A percentile compares a stretch with the other conserved stretches of the same genome.
Evolutionary conservation across 23 tunicate genomes (phyloP).

Genomic region (Corella eumyota): DNA sequence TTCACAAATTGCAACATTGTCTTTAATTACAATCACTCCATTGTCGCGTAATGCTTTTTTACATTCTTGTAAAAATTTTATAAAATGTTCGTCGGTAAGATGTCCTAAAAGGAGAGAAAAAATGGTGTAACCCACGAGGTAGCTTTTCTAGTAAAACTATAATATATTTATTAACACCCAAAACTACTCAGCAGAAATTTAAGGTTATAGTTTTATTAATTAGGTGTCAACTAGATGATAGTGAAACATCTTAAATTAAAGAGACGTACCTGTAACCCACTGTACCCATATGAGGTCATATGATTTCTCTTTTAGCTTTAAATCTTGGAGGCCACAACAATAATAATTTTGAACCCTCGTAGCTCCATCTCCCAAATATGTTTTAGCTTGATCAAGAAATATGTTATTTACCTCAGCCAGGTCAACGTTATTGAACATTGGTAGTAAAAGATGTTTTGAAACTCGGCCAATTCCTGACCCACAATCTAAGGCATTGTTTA

Average conservation of each 20-base stretch:
- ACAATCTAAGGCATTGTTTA: conserved; percentile 63
- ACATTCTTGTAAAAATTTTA: conserved; percentile 38
- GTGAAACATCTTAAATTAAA: too few species aligned
- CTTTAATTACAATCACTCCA: conserved; percentile 78
- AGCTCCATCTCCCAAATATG: conserved; percentile 33
- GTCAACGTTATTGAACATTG: conserved; percentile 65
- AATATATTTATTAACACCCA: too few species aligned
- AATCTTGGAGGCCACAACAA: conserved; percentile 73
- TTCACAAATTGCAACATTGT: conserved; percentile 42
- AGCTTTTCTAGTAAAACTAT: too few species aligned
- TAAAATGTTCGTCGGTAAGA: conserved; percentile 77
- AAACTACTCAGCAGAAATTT: too few species aligned
- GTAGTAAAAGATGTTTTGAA: conserved; percentile 53
- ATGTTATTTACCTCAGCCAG: conserved; percentile 58
- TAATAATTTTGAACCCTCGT: conserved; percentile 44
- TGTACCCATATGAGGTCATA: conserved; percentile 88
- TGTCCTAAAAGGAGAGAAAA: conserved; percentile 42
- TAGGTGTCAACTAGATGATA: too few species aligned
- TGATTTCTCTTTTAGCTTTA: conserved; percentile 15
- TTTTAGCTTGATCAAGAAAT: conserved; percentile 50
- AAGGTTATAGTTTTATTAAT: too few species aligned
- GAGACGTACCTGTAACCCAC: conserved; percentile 85
- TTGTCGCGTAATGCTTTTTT: conserved; percentile 20
- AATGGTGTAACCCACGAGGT: too few species aligned
- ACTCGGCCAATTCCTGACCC: conserved; percentile 98